These are phyloP conservation scores for Erythrocercus mccallii DNA, from an alignment of 2,113 vertebrate species.

Conservation along the genomic window DNA sequence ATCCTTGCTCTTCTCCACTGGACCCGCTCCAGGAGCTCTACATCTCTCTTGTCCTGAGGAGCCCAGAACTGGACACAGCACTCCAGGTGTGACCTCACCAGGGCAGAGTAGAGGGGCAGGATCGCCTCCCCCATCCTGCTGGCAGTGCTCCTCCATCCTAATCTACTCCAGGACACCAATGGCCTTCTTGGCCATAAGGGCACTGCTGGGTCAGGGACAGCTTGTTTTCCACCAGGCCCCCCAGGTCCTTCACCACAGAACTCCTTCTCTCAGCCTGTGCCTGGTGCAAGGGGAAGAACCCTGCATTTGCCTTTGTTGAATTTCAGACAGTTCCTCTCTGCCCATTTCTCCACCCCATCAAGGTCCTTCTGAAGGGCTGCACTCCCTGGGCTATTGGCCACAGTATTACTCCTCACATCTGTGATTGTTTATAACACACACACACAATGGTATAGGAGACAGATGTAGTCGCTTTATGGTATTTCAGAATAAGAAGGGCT, in stretches of 20 bases:
- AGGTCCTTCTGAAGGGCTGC: neutral
- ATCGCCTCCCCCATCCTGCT: rapidly evolving
- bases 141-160: neutral
- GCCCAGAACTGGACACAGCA: neutral
- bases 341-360: rapidly evolving
- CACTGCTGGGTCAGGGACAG: neutral
- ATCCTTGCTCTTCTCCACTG: rapidly evolving
- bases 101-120: neutral
- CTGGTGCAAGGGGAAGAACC: neutral
- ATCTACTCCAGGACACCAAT: neutral
- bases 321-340: neutral
- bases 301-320: neutral
- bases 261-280: neutral
- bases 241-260: neutral
- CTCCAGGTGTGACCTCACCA: neutral
- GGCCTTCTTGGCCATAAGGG: neutral
- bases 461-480: neutral
- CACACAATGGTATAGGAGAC: neutral
- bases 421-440: neutral
- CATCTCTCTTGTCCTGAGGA: neutral
- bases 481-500: neutral
- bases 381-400: neutral
- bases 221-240: neutral
- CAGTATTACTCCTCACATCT: neutral
- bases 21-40: rapidly evolving